Evolutionary conservation across 2,888 invertebrate genomes (phyloP), one percentile per base, ranked within the genome.

Genomic region (Acleris literana): DNA sequence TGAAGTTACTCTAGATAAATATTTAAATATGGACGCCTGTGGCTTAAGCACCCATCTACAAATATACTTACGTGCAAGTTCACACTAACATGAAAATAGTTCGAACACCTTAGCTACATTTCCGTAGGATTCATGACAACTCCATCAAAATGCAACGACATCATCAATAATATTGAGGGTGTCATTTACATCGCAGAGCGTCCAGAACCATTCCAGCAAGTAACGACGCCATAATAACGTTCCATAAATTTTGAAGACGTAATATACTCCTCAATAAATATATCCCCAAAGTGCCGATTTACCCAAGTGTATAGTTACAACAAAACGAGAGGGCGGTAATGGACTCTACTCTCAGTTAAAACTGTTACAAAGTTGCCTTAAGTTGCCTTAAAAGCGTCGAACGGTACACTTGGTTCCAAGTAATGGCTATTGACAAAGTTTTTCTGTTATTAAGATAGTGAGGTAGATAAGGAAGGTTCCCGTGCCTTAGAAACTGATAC

Each of bases 251-350:
- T 86, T 77, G 75, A 83, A 79, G 77, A 77, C 75, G 82, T 85
- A 83, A 85, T 83, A 76, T 73, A 82, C 71, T 81, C 81, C 76
- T 74, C 82, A 75, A 85, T 85, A 85, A 83, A 83, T 78, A 79
- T 81, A 76, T 78, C 73, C 74, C 71, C 76, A 77, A 86, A 84
- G 82, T 83, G 84, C 86, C 86, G 83, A 87, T 86, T 85, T 84
- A 83, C 82, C 80, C 75, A 69, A 66, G 66, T 64, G 72, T 70
- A 70, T 68, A 71, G 72, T 74, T 74, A 77, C 71, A 75, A 75
- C 39, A 39, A 77, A 75, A 75, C 16, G 74, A 75, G 77, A 76
- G 71, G 76, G 75, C 71, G 64, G 76, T 82, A 79, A 83, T 82
- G 78, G 77, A 71, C 74, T 76, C 80, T 76, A 76, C 77, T 76